These are phyloP conservation scores for Indicator maculatus DNA, from an alignment of 2,113 vertebrate species.

Conservation along the genomic window DNA sequence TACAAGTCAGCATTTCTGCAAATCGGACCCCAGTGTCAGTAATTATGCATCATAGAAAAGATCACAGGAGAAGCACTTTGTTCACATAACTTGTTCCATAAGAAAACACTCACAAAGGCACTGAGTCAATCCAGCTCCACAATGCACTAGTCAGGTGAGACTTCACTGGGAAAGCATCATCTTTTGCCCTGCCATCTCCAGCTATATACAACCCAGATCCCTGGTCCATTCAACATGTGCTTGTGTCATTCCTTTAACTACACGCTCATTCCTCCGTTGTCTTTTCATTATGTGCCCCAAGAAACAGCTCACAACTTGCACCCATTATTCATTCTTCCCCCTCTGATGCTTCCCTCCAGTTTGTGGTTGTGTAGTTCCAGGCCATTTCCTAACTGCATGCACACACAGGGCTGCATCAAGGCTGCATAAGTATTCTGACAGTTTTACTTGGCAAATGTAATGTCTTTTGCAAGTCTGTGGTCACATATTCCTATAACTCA, in stretches of 20 bases:
- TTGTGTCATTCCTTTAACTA: not conserved
- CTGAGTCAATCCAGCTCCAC: not conserved
- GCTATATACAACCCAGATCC: not conserved
- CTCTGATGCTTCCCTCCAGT: not conserved
- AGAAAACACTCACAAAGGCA: not conserved
- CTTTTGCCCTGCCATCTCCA: not conserved
- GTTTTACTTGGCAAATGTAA: not conserved
- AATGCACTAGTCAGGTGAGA: rapidly evolving
- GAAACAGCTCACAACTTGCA: not conserved
- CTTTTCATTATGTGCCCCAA: not conserved
- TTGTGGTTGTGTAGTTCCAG: not conserved
- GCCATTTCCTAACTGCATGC: not conserved
- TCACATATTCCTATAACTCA: not conserved
- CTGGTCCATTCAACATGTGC: rapidly evolving
- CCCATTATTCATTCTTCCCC: not conserved
- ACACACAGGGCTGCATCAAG: not conserved
- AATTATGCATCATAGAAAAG: not conserved
- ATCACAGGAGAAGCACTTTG: not conserved
- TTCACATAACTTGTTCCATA: not conserved
- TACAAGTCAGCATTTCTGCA: not conserved
- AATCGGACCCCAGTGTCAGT: rapidly evolving
- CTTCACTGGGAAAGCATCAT: rapidly evolving
- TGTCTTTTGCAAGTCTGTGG: not conserved
- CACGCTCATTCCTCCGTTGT: not conserved
- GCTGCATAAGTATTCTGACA: not conserved